Evolutionary conservation across 2,113 vertebrate genomes (phyloP).

Genomic region (Callopanchax toddi): DNA sequence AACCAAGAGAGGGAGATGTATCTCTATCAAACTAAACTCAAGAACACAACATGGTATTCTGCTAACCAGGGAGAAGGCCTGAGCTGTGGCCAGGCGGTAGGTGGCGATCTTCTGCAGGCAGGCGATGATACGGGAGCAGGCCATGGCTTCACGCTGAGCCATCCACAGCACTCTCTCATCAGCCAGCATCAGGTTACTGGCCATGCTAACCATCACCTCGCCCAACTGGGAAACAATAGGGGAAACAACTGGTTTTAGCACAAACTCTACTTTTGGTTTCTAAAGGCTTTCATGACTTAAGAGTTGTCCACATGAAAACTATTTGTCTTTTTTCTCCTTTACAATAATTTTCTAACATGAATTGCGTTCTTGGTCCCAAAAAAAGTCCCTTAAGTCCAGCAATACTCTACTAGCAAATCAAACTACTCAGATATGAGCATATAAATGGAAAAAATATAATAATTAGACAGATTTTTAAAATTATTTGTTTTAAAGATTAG

Average conservation of each 20-base stretch:
- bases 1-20: neutral
- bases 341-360: no score
- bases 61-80: constrained; percentile 91
- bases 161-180: constrained; percentile 93
- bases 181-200: constrained; percentile 95
- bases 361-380: no score
- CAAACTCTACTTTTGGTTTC: no score
- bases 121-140: constrained; percentile 90
- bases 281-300: no score
- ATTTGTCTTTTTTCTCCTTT: no score
- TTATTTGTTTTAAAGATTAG: no score
- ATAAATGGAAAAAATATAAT: no score
- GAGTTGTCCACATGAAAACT: constrained; percentile 3
- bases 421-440: no score
- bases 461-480: no score
- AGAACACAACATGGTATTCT: neutral
- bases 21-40: neutral
- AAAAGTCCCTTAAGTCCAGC: no score
- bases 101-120: constrained; percentile 89
- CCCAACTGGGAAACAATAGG: constrained; percentile 82
- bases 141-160: constrained; percentile 91
- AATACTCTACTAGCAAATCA: no score
- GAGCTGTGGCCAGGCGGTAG: constrained; percentile 86
- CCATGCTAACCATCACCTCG: constrained; percentile 95
- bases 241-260: no score